Conservation (phyloP, 2,797 vertebrate genomes). For the Steatocranus sp. region DNA sequence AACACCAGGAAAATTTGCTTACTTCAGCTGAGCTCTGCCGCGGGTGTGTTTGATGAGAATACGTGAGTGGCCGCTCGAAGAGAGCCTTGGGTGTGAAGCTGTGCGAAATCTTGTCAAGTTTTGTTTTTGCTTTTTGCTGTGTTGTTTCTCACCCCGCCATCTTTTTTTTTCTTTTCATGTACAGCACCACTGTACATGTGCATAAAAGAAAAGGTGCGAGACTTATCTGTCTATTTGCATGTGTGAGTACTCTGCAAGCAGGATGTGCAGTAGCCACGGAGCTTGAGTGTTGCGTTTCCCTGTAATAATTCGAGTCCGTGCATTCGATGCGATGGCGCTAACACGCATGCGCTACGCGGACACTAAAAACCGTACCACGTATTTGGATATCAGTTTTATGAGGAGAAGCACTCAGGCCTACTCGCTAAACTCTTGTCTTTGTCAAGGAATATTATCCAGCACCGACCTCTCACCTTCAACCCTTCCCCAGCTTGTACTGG, state of each 20-base stretch:
- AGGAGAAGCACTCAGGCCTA: neutral
- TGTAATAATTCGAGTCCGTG: neutral
- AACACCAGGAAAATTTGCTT: slow-evolving; percentile 25
- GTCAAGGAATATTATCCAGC: neutral
- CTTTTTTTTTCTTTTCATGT: neutral
- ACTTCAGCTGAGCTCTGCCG: slow-evolving; percentile 13
- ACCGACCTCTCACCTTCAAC: neutral
- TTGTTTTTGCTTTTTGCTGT: neutral
- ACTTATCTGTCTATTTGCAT: neutral
- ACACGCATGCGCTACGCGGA: slow-evolving; percentile 40
- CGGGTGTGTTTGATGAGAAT: slow-evolving; percentile 4
- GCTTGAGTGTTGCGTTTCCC: neutral
- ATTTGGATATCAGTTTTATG: slow-evolving; percentile 27
- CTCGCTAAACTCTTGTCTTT: neutral
- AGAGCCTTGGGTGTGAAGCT: neutral
- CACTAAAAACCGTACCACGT: neutral
- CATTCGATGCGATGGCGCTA: neutral
- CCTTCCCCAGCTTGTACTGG: slow-evolving; percentile 2
- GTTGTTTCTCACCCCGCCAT: neutral
- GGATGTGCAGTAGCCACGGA: neutral
- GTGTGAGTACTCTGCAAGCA: neutral
- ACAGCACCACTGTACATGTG: neutral
- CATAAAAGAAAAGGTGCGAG: slow-evolving; percentile 14
- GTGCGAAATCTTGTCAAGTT: neutral
- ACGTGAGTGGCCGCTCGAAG: neutral